phyloP scores from a whole-genome alignment of 37 sponge, comb jelly and placozoan species.

The Hormiphora californensis region DNA sequence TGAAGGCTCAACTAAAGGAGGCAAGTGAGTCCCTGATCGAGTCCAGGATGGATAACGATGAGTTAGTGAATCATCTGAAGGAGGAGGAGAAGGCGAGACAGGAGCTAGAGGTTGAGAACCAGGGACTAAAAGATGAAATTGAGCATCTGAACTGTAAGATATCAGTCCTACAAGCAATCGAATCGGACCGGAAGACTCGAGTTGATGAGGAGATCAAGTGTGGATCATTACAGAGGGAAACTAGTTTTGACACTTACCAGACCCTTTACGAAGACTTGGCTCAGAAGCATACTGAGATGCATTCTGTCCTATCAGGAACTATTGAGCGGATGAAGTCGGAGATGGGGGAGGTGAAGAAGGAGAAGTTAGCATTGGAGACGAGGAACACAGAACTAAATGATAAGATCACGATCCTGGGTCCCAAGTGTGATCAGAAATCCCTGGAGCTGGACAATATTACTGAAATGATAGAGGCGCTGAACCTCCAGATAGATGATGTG shows the following conservation, averaged over 20 bases:
- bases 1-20: not conserved
- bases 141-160: not conserved
- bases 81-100: not conserved
- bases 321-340: conserved; percentile 16
- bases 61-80: not conserved
- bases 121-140: not conserved
- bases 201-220: not conserved
- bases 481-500: not conserved
- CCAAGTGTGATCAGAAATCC: not conserved
- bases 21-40: not conserved
- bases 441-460: conserved; percentile 13
- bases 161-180: not conserved
- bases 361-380: not conserved
- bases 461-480: conserved; percentile 1
- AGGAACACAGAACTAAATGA: not conserved
- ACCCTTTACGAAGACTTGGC: not conserved
- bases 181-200: not conserved
- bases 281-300: not conserved
- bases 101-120: not conserved
- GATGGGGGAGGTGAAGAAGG: not conserved
- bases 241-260: not conserved
- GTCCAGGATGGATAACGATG: not conserved
- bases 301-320: not conserved
- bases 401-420: not conserved
- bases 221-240: not conserved